Evolutionary conservation across 1,140 invertebrate species (phyloP).

Genomic region (Hyles vespertilio): DNA sequence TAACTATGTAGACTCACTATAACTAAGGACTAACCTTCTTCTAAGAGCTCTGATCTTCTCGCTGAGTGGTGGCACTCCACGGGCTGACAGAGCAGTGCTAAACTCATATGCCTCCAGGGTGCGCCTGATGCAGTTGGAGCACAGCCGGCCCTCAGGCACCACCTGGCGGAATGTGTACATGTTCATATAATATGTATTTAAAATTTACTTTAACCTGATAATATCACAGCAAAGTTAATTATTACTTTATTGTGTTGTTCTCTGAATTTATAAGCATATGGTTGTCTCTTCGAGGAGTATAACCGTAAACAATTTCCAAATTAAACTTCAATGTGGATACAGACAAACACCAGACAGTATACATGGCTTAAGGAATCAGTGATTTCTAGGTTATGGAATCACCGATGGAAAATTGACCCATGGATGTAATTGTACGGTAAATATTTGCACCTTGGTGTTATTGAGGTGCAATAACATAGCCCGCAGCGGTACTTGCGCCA

Average conservation of each 20-base stretch:
- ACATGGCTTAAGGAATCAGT: background rate
- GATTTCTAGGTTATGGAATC: background rate
- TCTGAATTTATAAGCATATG: no score
- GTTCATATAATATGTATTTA: background rate
- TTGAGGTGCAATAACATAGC: conserved; percentile 62
- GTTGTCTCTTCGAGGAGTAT: background rate
- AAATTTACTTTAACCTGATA: no score
- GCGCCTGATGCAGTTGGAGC: conserved; percentile 47
- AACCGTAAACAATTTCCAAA: background rate
- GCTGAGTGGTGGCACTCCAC: conserved; percentile 42
- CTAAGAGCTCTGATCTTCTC: conserved; percentile 58
- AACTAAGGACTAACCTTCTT: conserved; percentile 10
- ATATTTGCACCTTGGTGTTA: conserved; percentile 48
- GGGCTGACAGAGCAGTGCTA: conserved; percentile 35
- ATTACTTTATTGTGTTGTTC: no score
- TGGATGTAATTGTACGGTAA: background rate
- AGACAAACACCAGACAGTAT: background rate
- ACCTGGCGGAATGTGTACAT: conserved; percentile 32
- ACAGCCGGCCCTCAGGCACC: conserved; percentile 53
- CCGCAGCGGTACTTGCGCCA: conserved; percentile 42
- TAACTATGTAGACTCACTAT: no score
- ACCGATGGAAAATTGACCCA: no score
- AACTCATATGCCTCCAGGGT: conserved; percentile 57
- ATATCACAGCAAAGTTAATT: no score
- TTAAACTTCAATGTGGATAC: background rate